Evolutionary conservation across 1,140 invertebrate genomes (phyloP), one percentile per base, ranked within the genome.

Genomic region (Cotesia typhae): DNA sequence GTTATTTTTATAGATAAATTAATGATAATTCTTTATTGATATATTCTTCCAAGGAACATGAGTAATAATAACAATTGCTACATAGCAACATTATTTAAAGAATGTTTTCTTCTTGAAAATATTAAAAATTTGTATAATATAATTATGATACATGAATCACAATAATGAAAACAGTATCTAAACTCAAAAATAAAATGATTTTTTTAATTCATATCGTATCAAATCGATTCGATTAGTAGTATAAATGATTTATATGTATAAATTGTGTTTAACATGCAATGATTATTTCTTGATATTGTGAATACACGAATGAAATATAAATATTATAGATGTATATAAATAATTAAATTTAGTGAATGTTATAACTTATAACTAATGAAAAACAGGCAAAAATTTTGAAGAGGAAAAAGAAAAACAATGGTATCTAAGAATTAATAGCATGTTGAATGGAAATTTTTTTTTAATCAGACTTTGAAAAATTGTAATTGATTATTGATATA

Each of bases 1-100:
- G 78, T 82, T 81, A 82, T 82, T 82, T 82, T 82, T 82, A 82
- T 82, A 81, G 77, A 47, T 74, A 60, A 77, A 77, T 68, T 79
- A 71, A 76, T 78, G 75, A 59, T 71, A 60, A 72, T 74, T 74
- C 73, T 73, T 73, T 57, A 70, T 38, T 63, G 20, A 72, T 55
- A 59, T 67, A 66, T 66, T 66, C 64, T 72, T 67, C 70, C 70
- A 69, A 60, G 36, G 7, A 69, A 66, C 41, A 20, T 9, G 28
- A 52, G 14, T 61, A 4, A 17, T 60, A 52, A 37, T 66, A 55
- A 53, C 57, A 28, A 28, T 28, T 28, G 28, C 28, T 70, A 55
- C 41, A n/a, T 52, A 47, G 41, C 7, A 47, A 7, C 2, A 47
- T 47, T 47, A 47, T 47, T 28, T 28, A 28, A 28, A 28, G 28